Evolutionary conservation across 2,888 invertebrate species (phyloP), one percentile per base, ranked within the genome.

Genomic region (Lymantria monacha): DNA sequence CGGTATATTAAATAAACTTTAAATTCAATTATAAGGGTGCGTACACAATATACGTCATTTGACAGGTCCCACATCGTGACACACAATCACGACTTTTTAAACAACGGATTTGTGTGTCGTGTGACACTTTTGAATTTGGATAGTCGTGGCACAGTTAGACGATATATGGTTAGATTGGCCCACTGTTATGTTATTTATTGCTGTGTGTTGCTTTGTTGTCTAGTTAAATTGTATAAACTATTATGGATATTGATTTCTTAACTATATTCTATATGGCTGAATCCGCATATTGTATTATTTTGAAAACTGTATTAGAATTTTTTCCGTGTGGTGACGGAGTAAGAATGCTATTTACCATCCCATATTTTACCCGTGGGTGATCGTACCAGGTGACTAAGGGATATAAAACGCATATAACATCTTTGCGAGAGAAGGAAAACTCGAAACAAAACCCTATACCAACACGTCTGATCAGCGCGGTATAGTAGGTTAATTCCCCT

Each of bases 51-150:
- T 54, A 51, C 54, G 60, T 58, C 55, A 52, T 46, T 58, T 61
- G 53, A 53, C 66, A 65, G 66, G 66, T 63, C 51, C 55, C 59
- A 66, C n/a, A 46, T 78, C 83, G 83, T 83, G 84, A 77, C 70
- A 52, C 13, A 56, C 42, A 58, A 72, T 83, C 84, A 84, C 83
- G 83, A 76, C 51, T 68, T 73, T 74, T 73, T 70, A 22, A 63
- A 66, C 67, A 55, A 61, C 59, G 57, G 52, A 48, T 48, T 44
- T 40, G 44, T 42, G 13, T 37, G 41, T 47, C 46, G 53, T 62
- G 63, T 54, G 64, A 61, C 54, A 63, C 61, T 58, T n/a, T 60
- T 42, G 22, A 40, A 58, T 57, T 66, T 65, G 54, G 63, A 55
- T 52, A 55, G 42, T 13, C n/a, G 51, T 44, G 63, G 52, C 63